Conservation (phyloP, 2,797 vertebrate species). For the Pseudopleuronectes americanus region DNA sequence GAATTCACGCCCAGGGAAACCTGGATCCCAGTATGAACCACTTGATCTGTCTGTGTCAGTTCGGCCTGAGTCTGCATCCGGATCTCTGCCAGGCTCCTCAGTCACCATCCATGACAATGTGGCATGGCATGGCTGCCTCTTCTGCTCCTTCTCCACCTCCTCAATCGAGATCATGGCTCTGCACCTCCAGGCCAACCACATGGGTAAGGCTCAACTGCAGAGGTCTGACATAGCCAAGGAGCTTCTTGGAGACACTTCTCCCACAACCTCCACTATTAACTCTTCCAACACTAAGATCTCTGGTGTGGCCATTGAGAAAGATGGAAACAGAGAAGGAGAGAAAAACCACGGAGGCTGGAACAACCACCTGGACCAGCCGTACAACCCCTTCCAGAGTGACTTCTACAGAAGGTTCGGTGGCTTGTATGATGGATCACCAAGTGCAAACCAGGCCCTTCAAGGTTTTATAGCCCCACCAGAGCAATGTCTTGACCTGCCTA, state of each 20-base stretch:
- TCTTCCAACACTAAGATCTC: constrained; percentile 79
- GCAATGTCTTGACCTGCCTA: constrained; percentile 82
- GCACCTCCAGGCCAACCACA: constrained; percentile 96
- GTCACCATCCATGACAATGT: constrained; percentile 95
- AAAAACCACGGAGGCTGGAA: constrained; percentile 88
- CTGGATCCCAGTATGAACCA: constrained; percentile 94
- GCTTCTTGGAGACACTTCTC: constrained; percentile 81
- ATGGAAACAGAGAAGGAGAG: constrained; percentile 85
- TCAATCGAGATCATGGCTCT: constrained; percentile 98
- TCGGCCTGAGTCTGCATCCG: constrained; percentile 88
- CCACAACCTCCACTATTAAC: constrained; percentile 71
- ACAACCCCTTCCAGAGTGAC: constrained; percentile 89
- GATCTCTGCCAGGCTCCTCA: constrained; percentile 91
- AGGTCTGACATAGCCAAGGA: constrained; percentile 83
- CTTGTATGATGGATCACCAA: constrained; percentile 86
- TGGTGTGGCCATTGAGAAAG: constrained; percentile 80
- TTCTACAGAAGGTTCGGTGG: constrained; percentile 95
- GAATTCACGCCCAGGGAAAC: constrained; percentile 82
- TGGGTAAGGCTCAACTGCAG: constrained; percentile 89
- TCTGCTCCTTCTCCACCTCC: constrained; percentile 96
- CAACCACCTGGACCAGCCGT: constrained; percentile 88
- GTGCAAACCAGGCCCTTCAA: constrained; percentile 83
- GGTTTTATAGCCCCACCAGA: constrained; percentile 82
- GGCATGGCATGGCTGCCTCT: constrained; percentile 96
- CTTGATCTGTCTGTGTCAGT: constrained; percentile 96